phyloP scores from a whole-genome alignment of 92 coral and sea anemone genomes.

The Paragorgia papillata region DNA sequence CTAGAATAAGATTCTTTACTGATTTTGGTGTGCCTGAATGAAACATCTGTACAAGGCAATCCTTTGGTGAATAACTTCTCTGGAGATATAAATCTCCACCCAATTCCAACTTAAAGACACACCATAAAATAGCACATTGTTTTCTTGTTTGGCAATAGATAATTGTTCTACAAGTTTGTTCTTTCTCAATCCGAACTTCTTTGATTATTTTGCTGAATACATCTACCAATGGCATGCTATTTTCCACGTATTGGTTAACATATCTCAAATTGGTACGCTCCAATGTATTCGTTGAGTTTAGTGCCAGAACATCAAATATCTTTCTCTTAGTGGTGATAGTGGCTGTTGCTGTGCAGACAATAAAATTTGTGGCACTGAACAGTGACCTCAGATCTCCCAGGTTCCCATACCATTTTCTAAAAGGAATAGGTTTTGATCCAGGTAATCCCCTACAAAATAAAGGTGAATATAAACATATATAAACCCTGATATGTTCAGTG shows the following conservation, averaged over 20 bases:
- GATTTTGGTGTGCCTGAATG: constrained; percentile 22
- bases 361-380: not conserved
- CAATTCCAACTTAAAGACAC: too few relatives aligned
- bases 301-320: constrained; percentile 11
- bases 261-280: constrained; percentile 4
- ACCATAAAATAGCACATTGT: constrained; percentile 9
- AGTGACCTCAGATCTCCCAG: constrained; percentile 25
- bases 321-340: not conserved
- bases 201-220: constrained; percentile 2
- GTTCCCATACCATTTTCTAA: constrained; percentile 27
- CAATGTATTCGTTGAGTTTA: not conserved
- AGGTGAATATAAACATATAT: too few relatives aligned
- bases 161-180: constrained; percentile 10
- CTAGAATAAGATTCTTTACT: too few relatives aligned
- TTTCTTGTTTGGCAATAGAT: constrained; percentile 20
- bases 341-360: not conserved
- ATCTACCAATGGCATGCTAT: not conserved
- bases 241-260: not conserved
- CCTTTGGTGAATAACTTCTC: constrained; percentile 1
- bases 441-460: constrained; percentile 19
- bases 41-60: constrained; percentile 25
- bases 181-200: not conserved
- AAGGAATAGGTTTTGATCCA: constrained; percentile 19
- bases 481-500: too few relatives aligned
- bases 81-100: too few relatives aligned